A percentile compares a stretch with the other conserved stretches of the same genome.
These are phyloP conservation scores for Agapornis roseicollis DNA, from an alignment of 2,113 vertebrate genomes.

Conservation along the genomic window DNA sequence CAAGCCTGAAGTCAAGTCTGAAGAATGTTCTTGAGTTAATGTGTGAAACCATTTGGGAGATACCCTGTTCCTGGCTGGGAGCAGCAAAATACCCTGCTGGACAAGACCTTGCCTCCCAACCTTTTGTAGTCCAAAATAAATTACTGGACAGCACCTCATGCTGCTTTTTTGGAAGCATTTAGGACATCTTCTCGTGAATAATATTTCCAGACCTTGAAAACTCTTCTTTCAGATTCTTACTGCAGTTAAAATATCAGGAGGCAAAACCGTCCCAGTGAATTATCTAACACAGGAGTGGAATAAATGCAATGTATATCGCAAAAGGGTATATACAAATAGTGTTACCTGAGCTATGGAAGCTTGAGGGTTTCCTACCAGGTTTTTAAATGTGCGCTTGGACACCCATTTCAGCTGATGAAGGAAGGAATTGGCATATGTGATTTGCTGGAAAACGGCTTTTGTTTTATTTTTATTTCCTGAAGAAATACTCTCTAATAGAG, in stretches of 20 bases:
- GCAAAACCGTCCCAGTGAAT: neutral
- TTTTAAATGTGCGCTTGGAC: slow-evolving; percentile 85
- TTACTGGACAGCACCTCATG: neutral
- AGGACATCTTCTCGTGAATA: neutral
- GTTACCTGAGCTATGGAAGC: slow-evolving; percentile 91
- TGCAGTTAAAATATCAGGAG: neutral
- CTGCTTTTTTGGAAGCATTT: neutral
- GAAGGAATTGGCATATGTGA: slow-evolving; percentile 86
- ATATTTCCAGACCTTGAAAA: neutral
- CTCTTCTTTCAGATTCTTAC: neutral
- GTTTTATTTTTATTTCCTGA: slow-evolving; percentile 51
- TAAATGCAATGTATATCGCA: neutral
- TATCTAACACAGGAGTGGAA: neutral
- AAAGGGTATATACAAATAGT: neutral
- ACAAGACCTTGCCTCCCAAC: neutral
- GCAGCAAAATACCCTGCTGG: neutral
- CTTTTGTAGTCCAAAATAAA: neutral
- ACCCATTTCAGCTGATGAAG: slow-evolving; percentile 90
- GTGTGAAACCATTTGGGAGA: neutral
- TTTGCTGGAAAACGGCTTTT: slow-evolving; percentile 54
- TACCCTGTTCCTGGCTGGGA: neutral
- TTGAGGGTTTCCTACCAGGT: slow-evolving; percentile 88
- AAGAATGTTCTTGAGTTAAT: neutral
- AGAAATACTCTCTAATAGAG: slow-evolving; percentile 74
- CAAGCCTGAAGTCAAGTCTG: neutral